These are phyloP conservation scores for Acanthococcus lagerstroemiae DNA, from an alignment of 2,888 invertebrate species.

Conservation along the genomic window DNA sequence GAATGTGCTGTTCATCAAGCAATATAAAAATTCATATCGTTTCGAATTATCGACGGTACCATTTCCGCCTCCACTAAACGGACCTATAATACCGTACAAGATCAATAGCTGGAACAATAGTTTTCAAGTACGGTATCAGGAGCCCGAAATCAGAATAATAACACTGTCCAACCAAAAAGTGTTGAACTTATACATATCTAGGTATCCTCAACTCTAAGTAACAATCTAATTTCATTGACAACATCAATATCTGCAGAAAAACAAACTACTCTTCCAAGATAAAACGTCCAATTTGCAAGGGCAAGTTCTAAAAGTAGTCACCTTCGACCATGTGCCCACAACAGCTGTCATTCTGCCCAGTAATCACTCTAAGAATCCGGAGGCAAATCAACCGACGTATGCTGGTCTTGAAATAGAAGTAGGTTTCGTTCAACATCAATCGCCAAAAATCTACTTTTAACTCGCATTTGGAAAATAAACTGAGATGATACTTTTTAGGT, in stretches of 20 bases:
- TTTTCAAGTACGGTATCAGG: slow-evolving; percentile 10
- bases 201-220: no score
- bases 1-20: slow-evolving; percentile 60
- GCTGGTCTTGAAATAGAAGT: slow-evolving; percentile 62
- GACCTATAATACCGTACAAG: slow-evolving; percentile 51
- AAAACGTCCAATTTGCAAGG: slow-evolving; percentile 53
- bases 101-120: slow-evolving; percentile 56
- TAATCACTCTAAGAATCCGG: slow-evolving; percentile 22
- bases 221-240: no score
- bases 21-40: slow-evolving; percentile 49
- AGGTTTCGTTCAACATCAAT: slow-evolving; percentile 27
- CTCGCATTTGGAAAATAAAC: no score
- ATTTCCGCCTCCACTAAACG: slow-evolving; percentile 54
- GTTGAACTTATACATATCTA: no score
- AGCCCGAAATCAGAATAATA: no score
- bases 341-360: slow-evolving; percentile 42
- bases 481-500: slow-evolving; percentile 56
- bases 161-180: not conserved
- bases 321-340: slow-evolving; percentile 59
- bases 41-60: slow-evolving; percentile 63
- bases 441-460: no score
- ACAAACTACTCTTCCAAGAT: slow-evolving; percentile 44
- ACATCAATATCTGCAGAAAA: no score
- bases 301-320: slow-evolving; percentile 52
- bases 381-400: slow-evolving; percentile 33